Base-by-base conservation (phyloP, 2,888 invertebrate genomes). In the Sinodicranocentrus sp. region DNA sequence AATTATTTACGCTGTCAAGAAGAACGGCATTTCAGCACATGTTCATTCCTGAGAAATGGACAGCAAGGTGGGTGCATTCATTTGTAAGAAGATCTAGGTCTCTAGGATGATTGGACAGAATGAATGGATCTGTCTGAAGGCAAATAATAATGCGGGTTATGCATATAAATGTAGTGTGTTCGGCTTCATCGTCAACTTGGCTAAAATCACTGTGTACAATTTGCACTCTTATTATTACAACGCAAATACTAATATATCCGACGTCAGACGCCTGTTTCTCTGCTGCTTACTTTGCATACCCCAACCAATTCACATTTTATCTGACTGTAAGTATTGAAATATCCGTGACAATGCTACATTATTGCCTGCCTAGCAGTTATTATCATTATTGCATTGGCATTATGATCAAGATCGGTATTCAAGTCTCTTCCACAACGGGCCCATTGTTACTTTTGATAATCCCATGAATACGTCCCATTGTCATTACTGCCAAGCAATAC, bases 31-130 rank as follows among this genome's bases (percentile, higher is more conserved):
- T n/a, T n/a, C n/a, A n/a, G n/a, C n/a, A n/a, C n/a, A n/a, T n/a
- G n/a, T n/a, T n/a, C n/a, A n/a, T n/a, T n/a, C n/a, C n/a, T n/a
- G n/a, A n/a, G n/a, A n/a, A n/a, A n/a, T n/a, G 54, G 52, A 17
- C 8, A 52, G 19, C 28, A 48, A 54, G 10, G 33, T 33, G 33
- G 33, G 10, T 33, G 33, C 10, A 33, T 33, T 33, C 10, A 15
- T 48, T 48, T 48, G 48, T 48, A 48, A 15, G 15, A 48, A 52
- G 61, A 79, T 79, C 75, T 86, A 84, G 86, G 84, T 86, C 86
- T 86, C 82, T 84, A 80, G 86, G 86, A 85, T 86, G 86, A 86
- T 86, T 85, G 82, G 86, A n/a, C 21, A 59, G 28, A 57, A 67
- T 77, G 77, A 77, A 77, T 77, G 77, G 44, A 63, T 52, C 54